Evolutionary conservation across 2,797 vertebrate species (phyloP).

Genomic region (Pristis pectinata): DNA sequence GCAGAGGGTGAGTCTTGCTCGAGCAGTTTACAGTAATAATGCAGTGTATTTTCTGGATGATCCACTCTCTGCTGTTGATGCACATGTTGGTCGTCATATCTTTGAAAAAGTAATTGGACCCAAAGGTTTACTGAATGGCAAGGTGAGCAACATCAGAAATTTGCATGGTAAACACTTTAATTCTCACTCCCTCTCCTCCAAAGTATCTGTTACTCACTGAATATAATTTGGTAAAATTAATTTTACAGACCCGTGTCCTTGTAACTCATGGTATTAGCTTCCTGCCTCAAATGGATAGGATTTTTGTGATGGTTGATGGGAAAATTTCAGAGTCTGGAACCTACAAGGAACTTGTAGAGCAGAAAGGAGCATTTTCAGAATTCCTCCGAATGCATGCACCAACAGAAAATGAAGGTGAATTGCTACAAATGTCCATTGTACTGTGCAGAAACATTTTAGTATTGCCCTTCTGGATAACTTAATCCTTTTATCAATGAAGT

Average conservation of each 20-base stretch:
- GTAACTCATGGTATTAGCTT: slow-evolving; percentile 83
- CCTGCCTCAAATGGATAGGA: slow-evolving; percentile 74
- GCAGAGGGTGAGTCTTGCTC: slow-evolving; percentile 84
- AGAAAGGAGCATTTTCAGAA: slow-evolving; percentile 77
- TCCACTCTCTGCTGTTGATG: slow-evolving; percentile 87
- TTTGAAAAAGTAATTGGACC: slow-evolving; percentile 88
- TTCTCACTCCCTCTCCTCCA: not conserved
- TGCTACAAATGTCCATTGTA: not conserved
- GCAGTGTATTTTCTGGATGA: slow-evolving; percentile 83
- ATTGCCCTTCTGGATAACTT: not conserved
- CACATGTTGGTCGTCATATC: slow-evolving; percentile 93
- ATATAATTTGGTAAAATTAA: not conserved
- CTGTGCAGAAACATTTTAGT: not conserved
- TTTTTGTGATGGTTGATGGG: slow-evolving; percentile 83
- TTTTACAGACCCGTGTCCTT: slow-evolving; percentile 70
- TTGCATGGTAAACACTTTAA: not conserved
- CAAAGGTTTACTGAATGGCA: slow-evolving; percentile 76
- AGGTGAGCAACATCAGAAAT: slow-evolving; percentile 57
- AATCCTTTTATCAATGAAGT: not conserved
- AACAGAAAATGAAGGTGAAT: slow-evolving; percentile 49
- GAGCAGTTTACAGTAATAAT: slow-evolving; percentile 77
- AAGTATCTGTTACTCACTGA: not conserved
- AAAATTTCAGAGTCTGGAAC: slow-evolving; percentile 88
- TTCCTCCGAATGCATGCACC: slow-evolving; percentile 74
- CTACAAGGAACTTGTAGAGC: slow-evolving; percentile 76